These are phyloP conservation scores for Ceratina australensis DNA, from an alignment of 1,140 invertebrate species.

Conservation along the genomic window DNA sequence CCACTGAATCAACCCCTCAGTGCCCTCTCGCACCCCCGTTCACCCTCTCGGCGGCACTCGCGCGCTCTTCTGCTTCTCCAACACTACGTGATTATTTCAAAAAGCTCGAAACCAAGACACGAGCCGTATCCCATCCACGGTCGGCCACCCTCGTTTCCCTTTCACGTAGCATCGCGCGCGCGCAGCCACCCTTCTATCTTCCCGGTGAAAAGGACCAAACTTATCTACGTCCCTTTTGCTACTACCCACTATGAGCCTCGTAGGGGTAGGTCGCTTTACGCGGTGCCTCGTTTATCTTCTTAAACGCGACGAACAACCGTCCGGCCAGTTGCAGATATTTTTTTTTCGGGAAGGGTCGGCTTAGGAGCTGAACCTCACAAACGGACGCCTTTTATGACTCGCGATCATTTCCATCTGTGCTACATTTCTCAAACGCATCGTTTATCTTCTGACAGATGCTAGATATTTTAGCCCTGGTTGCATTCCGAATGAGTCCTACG, in stretches of 20 bases:
- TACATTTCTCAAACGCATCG: too few species aligned
- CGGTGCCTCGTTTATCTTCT: conserved; percentile 50
- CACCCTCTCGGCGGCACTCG: conserved; percentile 58
- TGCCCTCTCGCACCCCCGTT: conserved; percentile 49
- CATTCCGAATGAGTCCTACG: background rate
- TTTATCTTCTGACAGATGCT: too few species aligned
- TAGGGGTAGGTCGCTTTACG: conserved; percentile 51
- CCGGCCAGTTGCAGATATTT: conserved; percentile 1
- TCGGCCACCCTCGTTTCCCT: conserved; percentile 15
- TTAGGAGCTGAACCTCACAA: too few species aligned
- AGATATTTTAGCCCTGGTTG: too few species aligned
- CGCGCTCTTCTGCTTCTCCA: conserved; percentile 68
- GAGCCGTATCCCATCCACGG: conserved; percentile 41
- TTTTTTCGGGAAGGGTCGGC: background rate
- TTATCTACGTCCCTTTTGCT: conserved; percentile 8
- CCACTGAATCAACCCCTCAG: conserved; percentile 72
- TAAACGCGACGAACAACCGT: conserved; percentile 44
- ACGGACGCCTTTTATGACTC: background rate
- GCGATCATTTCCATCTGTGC: too few species aligned
- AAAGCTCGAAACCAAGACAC: conserved; percentile 70
- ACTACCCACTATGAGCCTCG: conserved; percentile 1
- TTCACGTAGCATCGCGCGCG: background rate
- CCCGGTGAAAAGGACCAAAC: conserved; percentile 29
- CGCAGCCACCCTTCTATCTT: conserved; percentile 9
- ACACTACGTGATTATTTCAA: conserved; percentile 78